Evolutionary conservation across 2,797 vertebrate species (phyloP).

Genomic region (Ceryle rudis): DNA sequence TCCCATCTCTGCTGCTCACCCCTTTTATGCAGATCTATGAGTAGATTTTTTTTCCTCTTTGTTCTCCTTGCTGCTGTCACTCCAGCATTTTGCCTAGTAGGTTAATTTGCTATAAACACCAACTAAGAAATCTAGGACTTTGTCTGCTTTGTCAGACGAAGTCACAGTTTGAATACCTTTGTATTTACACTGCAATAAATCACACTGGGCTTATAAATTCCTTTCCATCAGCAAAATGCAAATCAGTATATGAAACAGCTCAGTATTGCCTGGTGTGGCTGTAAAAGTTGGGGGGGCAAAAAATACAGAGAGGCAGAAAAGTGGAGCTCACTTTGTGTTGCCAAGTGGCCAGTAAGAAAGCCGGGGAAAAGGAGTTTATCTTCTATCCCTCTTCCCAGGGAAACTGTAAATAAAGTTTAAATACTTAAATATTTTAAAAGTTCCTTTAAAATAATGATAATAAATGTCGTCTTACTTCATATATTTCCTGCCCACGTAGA

Average conservation of each 20-base stretch:
- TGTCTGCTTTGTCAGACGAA: neutral
- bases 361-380: neutral
- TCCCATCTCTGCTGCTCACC: rapidly evolving
- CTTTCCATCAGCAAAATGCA: neutral
- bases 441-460: conserved; percentile 32
- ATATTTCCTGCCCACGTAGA: conserved; percentile 26
- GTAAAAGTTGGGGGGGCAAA: neutral
- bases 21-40: neutral
- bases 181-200: neutral
- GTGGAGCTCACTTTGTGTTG: neutral
- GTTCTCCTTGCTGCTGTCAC: neutral
- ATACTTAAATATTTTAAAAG: conserved; percentile 11
- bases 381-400: neutral
- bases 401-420: conserved; percentile 33
- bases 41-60: neutral
- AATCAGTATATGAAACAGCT: neutral
- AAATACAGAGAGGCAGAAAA: neutral
- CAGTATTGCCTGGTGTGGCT: neutral
- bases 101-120: neutral
- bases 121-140: neutral
- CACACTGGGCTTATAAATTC: neutral
- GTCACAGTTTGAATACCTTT: neutral
- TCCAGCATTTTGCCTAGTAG: neutral
- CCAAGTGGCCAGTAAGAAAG: neutral
- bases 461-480: conserved; percentile 21